Base-by-base conservation (phyloP, 2,113 vertebrate species). In the Xerus inauris region DNA sequence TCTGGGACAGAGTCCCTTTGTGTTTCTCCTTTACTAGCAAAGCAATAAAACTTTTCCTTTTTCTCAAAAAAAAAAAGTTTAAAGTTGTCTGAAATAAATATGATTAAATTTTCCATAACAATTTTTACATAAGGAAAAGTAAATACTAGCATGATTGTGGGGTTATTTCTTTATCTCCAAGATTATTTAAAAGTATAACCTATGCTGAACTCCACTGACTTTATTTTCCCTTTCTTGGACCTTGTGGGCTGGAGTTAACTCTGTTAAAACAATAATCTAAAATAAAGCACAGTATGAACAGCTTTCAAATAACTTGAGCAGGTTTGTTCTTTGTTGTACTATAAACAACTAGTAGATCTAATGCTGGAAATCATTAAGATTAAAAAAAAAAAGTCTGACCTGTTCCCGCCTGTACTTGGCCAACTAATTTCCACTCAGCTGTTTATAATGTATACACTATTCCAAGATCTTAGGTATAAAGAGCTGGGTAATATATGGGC, bases 381-480 rank as follows among this genome's bases (percentile, higher is more conserved):
- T 92, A 81, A 89, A 95, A 97, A 97, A 26, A 77, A 38, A 80
- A 96, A 97, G n/a, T 82, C 77, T 85, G 91, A 96, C 81, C 86
- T 85, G 28, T 94, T 93, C 92, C 71, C 90, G 87, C 67, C 73
- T 82, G 28, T 73, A 90, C 95, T 96, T 97, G 96, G 91, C 97
- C 97, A 96, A 67, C 81, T 97, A 88, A 96, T 98, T 95, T 96
- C 83, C 94, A 93, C 88, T 65, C 76, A 62, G 93, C 96, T 97
- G 94, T 95, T 96, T 81, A 75, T 94, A 95, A 96, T 96, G 87
- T 97, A 71, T 81, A 40, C 62, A 26, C 94, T 89, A 54, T 83
- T 91, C 89, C 96, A 96, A 62, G 81, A 96, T 95, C 97, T 96
- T 95, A 72, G 95, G 95, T 97, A 97, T 97, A 98, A 98, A 98